Evolutionary conservation across 2,797 vertebrate species (phyloP).

Genomic region (Erethizon dorsatum): DNA sequence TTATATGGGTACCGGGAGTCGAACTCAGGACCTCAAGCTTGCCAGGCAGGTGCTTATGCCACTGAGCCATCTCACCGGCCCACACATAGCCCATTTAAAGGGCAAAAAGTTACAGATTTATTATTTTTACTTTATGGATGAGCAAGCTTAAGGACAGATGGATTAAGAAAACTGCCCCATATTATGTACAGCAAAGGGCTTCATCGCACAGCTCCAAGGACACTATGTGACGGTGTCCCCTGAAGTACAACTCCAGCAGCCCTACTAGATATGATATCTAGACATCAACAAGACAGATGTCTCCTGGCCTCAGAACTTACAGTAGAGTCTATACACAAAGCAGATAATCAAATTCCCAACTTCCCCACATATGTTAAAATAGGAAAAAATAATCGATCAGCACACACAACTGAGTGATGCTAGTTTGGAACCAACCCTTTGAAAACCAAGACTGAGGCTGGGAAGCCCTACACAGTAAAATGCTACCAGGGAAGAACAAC

Average conservation of each 20-base stretch:
- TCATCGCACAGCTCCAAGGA: background rate
- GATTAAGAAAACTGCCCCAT: conserved; percentile 3
- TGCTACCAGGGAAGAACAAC: background rate
- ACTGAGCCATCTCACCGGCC: too few species aligned
- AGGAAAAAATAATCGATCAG: background rate
- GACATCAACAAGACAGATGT: conserved; percentile 32
- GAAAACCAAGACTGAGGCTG: background rate
- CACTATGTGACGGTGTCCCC: background rate
- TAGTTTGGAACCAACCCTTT: background rate
- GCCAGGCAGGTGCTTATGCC: too few species aligned
- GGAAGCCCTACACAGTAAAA: background rate
- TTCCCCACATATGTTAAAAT: background rate
- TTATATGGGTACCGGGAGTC: too few species aligned
- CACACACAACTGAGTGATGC: background rate
- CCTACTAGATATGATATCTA: background rate
- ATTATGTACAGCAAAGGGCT: background rate
- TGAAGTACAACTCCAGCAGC: background rate
- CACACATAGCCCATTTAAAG: background rate
- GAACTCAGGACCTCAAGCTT: too few species aligned
- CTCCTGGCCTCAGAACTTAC: conserved; percentile 7
- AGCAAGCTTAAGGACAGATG: background rate
- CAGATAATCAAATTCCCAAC: conserved; percentile 25
- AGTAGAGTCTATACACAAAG: background rate
- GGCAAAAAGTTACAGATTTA: background rate
- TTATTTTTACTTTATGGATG: conserved; percentile 50